phyloP scores from a whole-genome alignment of 2,888 invertebrate genomes.

The Leucophora obtusa region DNA sequence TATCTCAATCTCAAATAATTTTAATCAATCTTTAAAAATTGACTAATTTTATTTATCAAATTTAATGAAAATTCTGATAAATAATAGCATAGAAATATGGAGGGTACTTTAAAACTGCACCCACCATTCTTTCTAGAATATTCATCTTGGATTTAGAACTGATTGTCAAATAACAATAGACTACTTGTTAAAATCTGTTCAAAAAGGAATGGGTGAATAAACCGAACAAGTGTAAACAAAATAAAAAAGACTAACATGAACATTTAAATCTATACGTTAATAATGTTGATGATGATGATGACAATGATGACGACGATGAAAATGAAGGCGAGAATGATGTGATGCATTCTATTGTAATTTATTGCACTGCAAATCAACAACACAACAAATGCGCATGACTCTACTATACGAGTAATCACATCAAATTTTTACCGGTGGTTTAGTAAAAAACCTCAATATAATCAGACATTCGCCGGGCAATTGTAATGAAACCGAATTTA shows the following conservation, averaged over 20 bases:
- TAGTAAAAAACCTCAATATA: constrained; percentile 30
- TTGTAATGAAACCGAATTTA: constrained; percentile 41
- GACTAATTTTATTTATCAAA: no score
- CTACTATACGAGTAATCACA: constrained; percentile 57
- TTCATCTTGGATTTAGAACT: no score
- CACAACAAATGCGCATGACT: constrained; percentile 69
- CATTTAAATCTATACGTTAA: not conserved
- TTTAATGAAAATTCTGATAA: no score
- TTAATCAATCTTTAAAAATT: no score
- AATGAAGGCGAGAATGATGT: not conserved
- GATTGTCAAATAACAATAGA: not conserved
- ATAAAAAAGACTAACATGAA: constrained; percentile 2
- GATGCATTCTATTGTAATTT: constrained; percentile 2
- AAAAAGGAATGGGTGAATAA: constrained; percentile 54
- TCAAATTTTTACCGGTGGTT: constrained; percentile 50
- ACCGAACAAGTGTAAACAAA: constrained; percentile 7
- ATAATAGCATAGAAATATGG: no score
- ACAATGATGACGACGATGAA: constrained; percentile 1
- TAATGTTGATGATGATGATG: no score
- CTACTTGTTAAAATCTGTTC: not conserved
- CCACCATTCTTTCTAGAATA: no score
- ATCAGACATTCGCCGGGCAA: constrained; percentile 47
- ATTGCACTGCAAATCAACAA: constrained; percentile 23
- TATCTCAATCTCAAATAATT: no score
- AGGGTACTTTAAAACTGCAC: no score